A percentile compares a stretch with the other conserved stretches of the same genome.
Evolutionary conservation across 1,140 invertebrate species (phyloP).

Genomic region (Globodera ellingtonae): DNA sequence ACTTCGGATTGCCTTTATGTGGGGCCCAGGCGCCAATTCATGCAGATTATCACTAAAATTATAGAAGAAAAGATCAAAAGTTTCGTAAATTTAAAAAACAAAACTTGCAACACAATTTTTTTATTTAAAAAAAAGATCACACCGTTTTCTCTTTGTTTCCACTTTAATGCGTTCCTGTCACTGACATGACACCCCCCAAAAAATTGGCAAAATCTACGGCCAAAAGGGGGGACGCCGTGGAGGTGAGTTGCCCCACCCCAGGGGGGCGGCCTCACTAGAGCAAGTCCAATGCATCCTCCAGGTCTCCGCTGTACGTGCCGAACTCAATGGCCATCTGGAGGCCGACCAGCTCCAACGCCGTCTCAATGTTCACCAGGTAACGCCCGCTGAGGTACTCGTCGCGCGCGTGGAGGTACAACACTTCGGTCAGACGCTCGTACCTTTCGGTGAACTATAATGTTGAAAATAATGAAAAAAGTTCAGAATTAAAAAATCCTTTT

Average conservation of each 20-base stretch:
- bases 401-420: slow-evolving; percentile 51
- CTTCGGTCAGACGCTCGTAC: slow-evolving; percentile 44
- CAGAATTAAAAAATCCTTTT: slow-evolving; percentile 19
- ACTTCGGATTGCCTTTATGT: slow-evolving; percentile 31
- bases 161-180: too few species aligned
- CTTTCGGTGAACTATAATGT: slow-evolving; percentile 35
- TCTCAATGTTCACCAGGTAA: slow-evolving; percentile 48
- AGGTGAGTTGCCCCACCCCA: not conserved
- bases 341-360: slow-evolving; percentile 45
- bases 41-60: slow-evolving; percentile 43
- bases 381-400: slow-evolving; percentile 51
- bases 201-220: not conserved
- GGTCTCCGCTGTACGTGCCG: slow-evolving; percentile 42
- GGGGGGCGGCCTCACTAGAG: slow-evolving; percentile 35
- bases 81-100: too few species aligned
- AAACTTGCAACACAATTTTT: slow-evolving; percentile 2
- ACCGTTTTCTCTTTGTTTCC: too few species aligned
- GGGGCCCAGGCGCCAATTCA: slow-evolving; percentile 39
- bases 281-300: slow-evolving; percentile 43
- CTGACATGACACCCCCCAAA: too few species aligned
- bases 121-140: not conserved
- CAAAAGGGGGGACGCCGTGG: slow-evolving; percentile 1
- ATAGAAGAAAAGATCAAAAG: too few species aligned
- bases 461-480: too few species aligned
- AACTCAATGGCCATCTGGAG: slow-evolving; percentile 51